Percentiles rank a stretch among this genome's conserved stretches.
Evolutionary conservation across 2,888 invertebrate species (phyloP).

Genomic region (Dorcus hopei): DNA sequence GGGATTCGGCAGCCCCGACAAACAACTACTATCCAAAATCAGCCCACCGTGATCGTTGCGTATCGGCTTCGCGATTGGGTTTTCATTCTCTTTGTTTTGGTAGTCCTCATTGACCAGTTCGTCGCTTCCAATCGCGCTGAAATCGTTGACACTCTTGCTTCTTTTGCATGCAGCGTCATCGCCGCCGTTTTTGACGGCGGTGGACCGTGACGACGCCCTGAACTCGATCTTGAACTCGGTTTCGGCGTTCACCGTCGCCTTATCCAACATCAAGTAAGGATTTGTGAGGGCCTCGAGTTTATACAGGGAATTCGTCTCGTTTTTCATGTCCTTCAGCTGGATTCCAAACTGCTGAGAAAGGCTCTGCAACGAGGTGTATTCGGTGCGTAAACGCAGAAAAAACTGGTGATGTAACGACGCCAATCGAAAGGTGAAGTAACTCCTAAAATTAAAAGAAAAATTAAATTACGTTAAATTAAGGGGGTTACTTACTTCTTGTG

Average conservation of each 20-base stretch:
- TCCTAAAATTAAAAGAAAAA: constrained; percentile 50
- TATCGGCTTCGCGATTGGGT: constrained; percentile 46
- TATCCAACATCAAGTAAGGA: constrained; percentile 30
- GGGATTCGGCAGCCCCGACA: constrained; percentile 38
- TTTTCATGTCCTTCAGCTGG: constrained; percentile 52
- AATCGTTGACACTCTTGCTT: constrained; percentile 54
- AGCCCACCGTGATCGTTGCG: constrained; percentile 27
- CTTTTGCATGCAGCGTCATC: constrained; percentile 38
- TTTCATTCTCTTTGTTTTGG: constrained; percentile 70
- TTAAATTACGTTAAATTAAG: background rate
- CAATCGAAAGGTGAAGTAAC: constrained; percentile 72
- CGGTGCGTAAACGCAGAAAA: constrained; percentile 69
- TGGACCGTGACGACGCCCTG: constrained; percentile 34
- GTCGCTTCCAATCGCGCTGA: constrained; percentile 36
- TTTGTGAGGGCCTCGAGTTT: constrained; percentile 45
- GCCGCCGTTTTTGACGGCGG: constrained; percentile 16
- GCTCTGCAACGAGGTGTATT: constrained; percentile 65
- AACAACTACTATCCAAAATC: constrained; percentile 40
- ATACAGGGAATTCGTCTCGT: constrained; percentile 46
- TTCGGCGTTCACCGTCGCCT: constrained; percentile 39
- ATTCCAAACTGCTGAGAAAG: constrained; percentile 61
- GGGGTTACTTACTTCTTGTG: constrained; percentile 60
- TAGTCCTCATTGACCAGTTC: constrained; percentile 53
- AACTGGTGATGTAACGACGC: constrained; percentile 77
- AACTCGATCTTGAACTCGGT: constrained; percentile 46